These are phyloP conservation scores for Bubalus kerabau DNA, from an alignment of 2,113 vertebrate species.

Conservation along the genomic window DNA sequence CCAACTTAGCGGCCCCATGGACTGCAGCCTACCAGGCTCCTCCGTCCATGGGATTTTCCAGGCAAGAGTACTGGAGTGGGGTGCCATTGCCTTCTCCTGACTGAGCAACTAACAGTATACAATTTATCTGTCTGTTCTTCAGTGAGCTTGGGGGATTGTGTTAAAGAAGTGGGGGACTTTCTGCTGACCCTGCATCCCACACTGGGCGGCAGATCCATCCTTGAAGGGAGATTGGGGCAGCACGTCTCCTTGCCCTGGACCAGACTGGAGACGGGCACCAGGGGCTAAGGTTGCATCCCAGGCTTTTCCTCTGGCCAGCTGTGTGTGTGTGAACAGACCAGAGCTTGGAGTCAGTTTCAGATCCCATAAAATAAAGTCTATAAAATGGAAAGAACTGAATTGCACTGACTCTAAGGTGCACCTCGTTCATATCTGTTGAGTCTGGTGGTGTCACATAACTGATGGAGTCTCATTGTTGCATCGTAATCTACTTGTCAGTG, in stretches of 20 bases:
- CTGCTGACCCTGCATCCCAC: background rate
- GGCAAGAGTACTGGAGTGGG: no score
- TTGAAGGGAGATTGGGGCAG: background rate
- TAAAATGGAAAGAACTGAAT: background rate
- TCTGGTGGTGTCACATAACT: background rate
- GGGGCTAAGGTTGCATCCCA: background rate
- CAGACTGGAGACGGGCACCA: fast-evolving
- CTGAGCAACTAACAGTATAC: background rate
- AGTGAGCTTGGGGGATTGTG: background rate
- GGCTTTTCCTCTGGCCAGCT: background rate
- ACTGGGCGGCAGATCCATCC: background rate
- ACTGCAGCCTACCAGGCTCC: no score
- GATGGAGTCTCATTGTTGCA: background rate
- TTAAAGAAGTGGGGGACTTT: background rate
- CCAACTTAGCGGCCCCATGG: no score
- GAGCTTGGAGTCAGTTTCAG: background rate
- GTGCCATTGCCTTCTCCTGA: no score
- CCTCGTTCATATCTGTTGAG: background rate
- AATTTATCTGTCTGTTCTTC: fast-evolving
- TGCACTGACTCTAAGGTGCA: background rate
- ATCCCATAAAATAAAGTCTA: background rate
- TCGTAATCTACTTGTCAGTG: background rate
- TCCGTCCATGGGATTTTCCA: no score
- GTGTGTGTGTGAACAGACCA: background rate
- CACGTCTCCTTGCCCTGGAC: background rate